phyloP scores from a whole-genome alignment of 2,113 vertebrate species.

The Salvelinus fontinalis region DNA sequence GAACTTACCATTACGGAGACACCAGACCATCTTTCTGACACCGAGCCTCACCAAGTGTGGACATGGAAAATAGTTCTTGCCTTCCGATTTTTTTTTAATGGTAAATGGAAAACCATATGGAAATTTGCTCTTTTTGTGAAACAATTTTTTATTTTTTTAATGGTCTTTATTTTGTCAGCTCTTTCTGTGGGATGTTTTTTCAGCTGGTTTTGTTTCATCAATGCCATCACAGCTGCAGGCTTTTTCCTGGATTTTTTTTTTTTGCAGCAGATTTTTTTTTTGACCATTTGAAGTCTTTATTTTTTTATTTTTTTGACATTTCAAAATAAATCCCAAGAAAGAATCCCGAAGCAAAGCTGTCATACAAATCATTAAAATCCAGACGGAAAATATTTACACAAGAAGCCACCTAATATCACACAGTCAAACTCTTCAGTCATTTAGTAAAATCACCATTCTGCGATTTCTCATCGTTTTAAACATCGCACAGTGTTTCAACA shows the following conservation, averaged over 20 bases:
- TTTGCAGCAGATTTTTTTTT: conserved; percentile 71
- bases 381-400: conserved; percentile 99
- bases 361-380: conserved; percentile 95
- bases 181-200: conserved; percentile 60
- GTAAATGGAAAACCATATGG: conserved; percentile 20
- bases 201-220: conserved; percentile 22
- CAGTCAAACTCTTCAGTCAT: conserved; percentile 7
- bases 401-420: conserved; percentile 78
- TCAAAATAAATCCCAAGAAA: conserved; percentile 85
- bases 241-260: conserved; percentile 40
- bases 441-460: background rate
- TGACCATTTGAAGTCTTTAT: conserved; percentile 98
- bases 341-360: conserved; percentile 91
- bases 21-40: background rate
- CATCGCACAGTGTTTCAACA: conserved; percentile 71
- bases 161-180: conserved; percentile 75
- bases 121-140: conserved; percentile 87
- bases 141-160: conserved; percentile 56
- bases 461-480: conserved; percentile 57
- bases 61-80: conserved; percentile 32
- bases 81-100: background rate
- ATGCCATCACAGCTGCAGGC: conserved; percentile 47
- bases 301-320: conserved; percentile 82
- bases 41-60: conserved; percentile 15
- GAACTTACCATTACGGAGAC: background rate